Percentiles rank a stretch among this genome's conserved stretches.
phyloP scores from a whole-genome alignment of 1,140 invertebrate species.

The Nasonia longicornis region DNA sequence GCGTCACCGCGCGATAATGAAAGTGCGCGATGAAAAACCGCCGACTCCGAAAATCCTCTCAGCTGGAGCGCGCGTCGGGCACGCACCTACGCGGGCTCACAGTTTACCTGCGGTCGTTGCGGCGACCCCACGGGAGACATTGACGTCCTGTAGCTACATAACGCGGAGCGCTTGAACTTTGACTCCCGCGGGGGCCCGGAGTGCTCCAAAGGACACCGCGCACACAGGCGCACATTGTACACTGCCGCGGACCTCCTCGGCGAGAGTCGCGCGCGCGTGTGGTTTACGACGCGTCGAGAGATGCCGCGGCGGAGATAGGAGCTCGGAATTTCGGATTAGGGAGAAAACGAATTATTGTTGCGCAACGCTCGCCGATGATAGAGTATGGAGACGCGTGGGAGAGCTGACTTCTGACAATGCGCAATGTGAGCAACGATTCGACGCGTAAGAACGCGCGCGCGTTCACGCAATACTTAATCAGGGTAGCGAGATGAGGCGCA shows the following conservation, averaged over 20 bases:
- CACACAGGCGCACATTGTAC: not conserved
- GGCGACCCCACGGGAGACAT: not conserved
- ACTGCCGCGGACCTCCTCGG: not conserved
- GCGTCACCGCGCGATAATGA: not conserved
- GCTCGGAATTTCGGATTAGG: not conserved
- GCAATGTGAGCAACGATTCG: not conserved
- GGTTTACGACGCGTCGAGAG: not conserved
- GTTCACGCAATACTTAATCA: too few species aligned
- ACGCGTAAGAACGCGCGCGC: not conserved
- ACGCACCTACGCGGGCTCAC: too few species aligned
- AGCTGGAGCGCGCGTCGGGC: not conserved
- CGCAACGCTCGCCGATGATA: not conserved
- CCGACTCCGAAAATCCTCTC: not conserved
- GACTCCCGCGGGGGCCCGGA: not conserved
- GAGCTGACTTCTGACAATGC: not conserved
- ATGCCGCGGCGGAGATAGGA: not conserved
- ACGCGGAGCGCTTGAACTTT: not conserved
- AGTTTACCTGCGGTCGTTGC: too few species aligned
- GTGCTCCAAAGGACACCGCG: not conserved
- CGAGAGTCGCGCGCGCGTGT: not conserved
- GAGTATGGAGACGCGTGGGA: not conserved
- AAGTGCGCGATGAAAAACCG: conserved; percentile 9
- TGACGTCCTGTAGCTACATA: not conserved
- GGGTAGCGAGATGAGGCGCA: too few species aligned
- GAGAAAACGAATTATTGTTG: not conserved